Evolutionary conservation across 2,797 vertebrate species (phyloP).

Genomic region (Anisognathus igniventris): DNA sequence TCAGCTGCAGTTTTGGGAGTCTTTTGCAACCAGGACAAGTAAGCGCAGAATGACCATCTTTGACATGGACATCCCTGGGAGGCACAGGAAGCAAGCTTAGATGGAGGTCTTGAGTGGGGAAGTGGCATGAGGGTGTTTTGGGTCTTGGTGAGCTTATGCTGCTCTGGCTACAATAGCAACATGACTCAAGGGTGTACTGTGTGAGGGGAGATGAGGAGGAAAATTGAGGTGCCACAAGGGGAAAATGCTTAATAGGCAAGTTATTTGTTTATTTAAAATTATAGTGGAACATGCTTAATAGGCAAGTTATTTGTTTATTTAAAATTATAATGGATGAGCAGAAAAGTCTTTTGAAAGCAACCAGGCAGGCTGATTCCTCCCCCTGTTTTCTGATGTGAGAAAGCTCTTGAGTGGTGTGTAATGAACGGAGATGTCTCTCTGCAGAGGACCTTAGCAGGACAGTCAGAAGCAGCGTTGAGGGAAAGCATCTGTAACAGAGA

Average conservation of each 20-base stretch:
- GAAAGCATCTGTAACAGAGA: not conserved
- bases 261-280: not conserved
- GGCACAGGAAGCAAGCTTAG: not conserved
- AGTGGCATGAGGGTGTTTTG: not conserved
- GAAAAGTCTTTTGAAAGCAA: not conserved
- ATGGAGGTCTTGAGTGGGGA: not conserved
- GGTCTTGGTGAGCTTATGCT: fast-evolving
- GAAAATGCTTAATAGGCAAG: not conserved
- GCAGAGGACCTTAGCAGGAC: not conserved
- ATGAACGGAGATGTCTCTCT: fast-evolving
- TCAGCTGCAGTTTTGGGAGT: not conserved
- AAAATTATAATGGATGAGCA: not conserved
- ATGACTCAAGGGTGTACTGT: fast-evolving
- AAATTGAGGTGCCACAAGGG: not conserved
- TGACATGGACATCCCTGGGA: not conserved
- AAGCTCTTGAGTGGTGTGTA: not conserved
- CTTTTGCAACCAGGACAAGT: not conserved
- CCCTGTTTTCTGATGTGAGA: not conserved
- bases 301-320: not conserved
- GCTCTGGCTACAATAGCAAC: not conserved
- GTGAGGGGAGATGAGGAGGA: not conserved
- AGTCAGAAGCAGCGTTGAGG: not conserved
- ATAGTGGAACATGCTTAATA: not conserved
- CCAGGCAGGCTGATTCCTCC: not conserved
- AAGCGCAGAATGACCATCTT: not conserved